Evolutionary conservation across 2,888 invertebrate genomes (phyloP), one percentile per base, ranked within the genome.

Genomic region (Candidula unifasciata): DNA sequence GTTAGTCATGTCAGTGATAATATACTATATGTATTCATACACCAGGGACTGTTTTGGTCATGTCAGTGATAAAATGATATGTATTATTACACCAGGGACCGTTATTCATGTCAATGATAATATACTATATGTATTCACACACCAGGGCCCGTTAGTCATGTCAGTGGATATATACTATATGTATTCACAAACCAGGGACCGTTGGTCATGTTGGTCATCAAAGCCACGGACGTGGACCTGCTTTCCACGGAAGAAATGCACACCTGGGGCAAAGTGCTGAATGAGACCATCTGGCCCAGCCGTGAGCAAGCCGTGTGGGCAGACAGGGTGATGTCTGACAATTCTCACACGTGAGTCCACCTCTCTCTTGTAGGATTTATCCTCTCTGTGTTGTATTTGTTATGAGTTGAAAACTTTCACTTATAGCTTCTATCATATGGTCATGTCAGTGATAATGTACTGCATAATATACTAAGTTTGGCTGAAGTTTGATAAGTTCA

Each of bases 201-300:
- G n/a, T 8, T 10, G 16, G 60, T 82, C 18, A 82, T 79, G 82
- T 18, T 85, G 5, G 79, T 79, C 21, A 37, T 82, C 52, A 60
- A 68, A 21, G 74, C 66, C 8, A 33, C 27, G 13, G 85, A 85
- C 33, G 54, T 78, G 0, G 85, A 85, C 27, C 0, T 52, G 27
- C 52, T 78, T 69, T 2, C 5, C 0, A 21, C 30, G 16, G 85
- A 85, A 24, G 82, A 85, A 30, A 2, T 82, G 54, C 68, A 57
- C 8, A 82, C 82, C 0, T 66, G 71, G 79, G 73, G 54, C 0
- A 18, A n/a, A 16, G 30, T 54, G 18, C 16, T 85, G 30, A 37
- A 6, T n/a, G 69, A 44, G 35, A 18, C 71, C 5, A 35, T 79
- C 0, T 71, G 33, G 27, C 33, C 30, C 3, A 27, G 66, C 1